Base-by-base conservation (phyloP, 2,888 invertebrate genomes). In the Polydrusus tereticollis region DNA sequence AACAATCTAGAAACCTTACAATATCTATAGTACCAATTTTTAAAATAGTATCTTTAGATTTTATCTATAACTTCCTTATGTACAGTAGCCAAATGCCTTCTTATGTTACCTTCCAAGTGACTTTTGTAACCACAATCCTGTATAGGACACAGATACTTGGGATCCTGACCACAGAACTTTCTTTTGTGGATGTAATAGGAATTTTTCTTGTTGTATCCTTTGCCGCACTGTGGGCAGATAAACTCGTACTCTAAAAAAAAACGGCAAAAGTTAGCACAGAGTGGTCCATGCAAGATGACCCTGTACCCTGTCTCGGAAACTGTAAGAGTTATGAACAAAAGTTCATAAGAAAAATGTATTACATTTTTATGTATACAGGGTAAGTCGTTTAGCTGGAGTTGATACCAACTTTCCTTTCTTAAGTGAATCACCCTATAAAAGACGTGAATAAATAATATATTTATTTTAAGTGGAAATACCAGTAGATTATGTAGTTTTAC, bases 41-140 rank as follows among this genome's bases (percentile, higher is more conserved):
- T 36, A 36, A 36, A 12, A 2, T 12, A 36, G 3, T 36, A 7
- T n/a, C n/a, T 12, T 36, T 36, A 12, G 3, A n/a, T 36, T 36
- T 12, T 36, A 2, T 1, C 1, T 1, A 36, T 12, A 36, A 12
- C n/a, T 10, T 66, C 8, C 52, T 41, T 41, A 41, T 66, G 66
- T 33, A 57, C 57, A 7, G 41, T 57, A 0, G 10, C 3, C 0
- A 57, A 14, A 38, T 72, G 66, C 12, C 23, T 60, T 50, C 67
- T 72, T 21, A 73, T 16, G 36, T 69, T 69, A n/a, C 62, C 38
- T 18, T 52, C 45, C 10, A 69, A 38, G 6, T 69, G 68, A 20
- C 68, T 69, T 60, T 41, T 50, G 16, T 59, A 69, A 0, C 2
- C 3, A 55, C 68, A 69, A 45, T 23, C 33, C 1, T 29, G 14